phyloP scores from a whole-genome alignment of 2,113 vertebrate genomes.

The Psittacus erithacus region DNA sequence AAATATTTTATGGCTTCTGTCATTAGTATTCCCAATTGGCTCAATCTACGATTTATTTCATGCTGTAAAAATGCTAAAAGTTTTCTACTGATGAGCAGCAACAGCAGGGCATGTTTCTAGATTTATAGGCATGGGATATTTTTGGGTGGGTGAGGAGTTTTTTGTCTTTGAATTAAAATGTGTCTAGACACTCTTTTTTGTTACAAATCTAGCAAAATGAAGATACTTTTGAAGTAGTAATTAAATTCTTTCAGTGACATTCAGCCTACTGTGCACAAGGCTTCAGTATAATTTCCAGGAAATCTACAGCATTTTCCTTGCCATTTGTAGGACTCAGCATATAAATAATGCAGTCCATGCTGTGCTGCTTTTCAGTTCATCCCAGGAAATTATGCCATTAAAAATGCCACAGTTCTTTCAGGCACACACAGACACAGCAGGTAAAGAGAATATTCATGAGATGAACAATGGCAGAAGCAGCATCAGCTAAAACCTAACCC shows the following conservation, averaged over 20 bases:
- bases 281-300: conserved; percentile 66
- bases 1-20: conserved; percentile 38
- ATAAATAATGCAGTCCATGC: conserved; percentile 79
- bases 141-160: background rate
- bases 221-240: conserved; percentile 4
- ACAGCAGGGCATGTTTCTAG: background rate
- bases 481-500: background rate
- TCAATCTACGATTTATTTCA: background rate
- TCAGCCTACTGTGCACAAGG: background rate
- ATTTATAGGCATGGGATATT: background rate
- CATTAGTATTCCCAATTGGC: background rate
- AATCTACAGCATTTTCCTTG: conserved; percentile 52
- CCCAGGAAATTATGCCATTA: conserved; percentile 69
- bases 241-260: conserved; percentile 36
- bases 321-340: conserved; percentile 47
- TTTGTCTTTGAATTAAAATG: conserved; percentile 26
- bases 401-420: conserved; percentile 37
- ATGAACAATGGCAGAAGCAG: conserved; percentile 19
- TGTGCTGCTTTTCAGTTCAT: conserved; percentile 58
- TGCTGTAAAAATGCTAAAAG: conserved; percentile 2
- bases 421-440: background rate
- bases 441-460: conserved; percentile 34
- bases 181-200: background rate
- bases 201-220: background rate
- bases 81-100: conserved; percentile 37